Conservation (phyloP, 2,113 vertebrate species). For the Oryzias woworae region DNA sequence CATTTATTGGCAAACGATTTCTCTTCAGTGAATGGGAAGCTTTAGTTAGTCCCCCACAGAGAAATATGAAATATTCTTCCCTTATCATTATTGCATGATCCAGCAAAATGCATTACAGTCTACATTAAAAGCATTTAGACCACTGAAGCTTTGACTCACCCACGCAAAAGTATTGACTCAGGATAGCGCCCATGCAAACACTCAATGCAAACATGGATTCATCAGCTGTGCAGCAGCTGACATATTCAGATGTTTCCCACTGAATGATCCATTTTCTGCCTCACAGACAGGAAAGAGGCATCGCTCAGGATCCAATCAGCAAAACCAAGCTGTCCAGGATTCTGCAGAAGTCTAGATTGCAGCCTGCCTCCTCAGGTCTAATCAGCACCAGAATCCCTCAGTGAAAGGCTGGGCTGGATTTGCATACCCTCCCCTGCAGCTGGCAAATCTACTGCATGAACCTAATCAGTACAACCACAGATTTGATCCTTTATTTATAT, state of each 20-base stretch:
- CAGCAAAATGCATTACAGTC: conserved; percentile 14
- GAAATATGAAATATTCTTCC: conserved; percentile 10
- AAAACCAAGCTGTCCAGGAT: conserved; percentile 27
- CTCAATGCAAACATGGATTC: conserved; percentile 3
- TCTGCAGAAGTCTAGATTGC: conserved; percentile 20
- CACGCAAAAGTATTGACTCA: conserved; percentile 3
- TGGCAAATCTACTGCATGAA: conserved; percentile 43
- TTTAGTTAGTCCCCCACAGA: conserved; percentile 24
- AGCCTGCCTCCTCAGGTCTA: conserved; percentile 49
- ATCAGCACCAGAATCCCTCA: conserved; percentile 48
- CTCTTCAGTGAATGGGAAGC: conserved; percentile 16
- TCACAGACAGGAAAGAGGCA: conserved; percentile 32
- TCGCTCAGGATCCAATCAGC: conserved; percentile 62
- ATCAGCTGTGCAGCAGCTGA: conserved; percentile 26
- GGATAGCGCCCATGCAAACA: conserved; percentile 20
- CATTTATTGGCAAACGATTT: conserved; percentile 28
- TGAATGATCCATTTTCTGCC: conserved; percentile 26
- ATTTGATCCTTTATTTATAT: conserved; percentile 23
- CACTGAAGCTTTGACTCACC: conserved; percentile 19
- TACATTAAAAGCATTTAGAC: conserved; percentile 30
- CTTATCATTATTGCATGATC: conserved; percentile 13
- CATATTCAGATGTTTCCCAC: conserved; percentile 47
- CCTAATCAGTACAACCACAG: conserved; percentile 51
- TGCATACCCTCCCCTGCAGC: conserved; percentile 57
- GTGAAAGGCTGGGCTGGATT: conserved; percentile 32